Percentiles rank a stretch among this genome's conserved stretches.
Evolutionary conservation across 2,797 vertebrate genomes (phyloP).

Genomic region (Amblyraja radiata): DNA sequence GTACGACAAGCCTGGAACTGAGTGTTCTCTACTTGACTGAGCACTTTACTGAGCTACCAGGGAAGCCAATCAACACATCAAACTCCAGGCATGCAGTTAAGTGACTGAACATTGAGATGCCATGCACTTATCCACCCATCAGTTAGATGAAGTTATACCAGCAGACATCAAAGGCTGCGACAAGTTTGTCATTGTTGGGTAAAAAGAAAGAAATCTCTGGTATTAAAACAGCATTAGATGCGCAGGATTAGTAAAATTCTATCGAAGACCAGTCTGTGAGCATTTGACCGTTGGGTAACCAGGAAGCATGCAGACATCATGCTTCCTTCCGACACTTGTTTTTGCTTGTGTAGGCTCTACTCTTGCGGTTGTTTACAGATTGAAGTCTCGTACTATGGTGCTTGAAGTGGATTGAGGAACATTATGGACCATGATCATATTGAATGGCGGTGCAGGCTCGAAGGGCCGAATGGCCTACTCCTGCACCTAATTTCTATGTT

Average conservation of each 20-base stretch:
- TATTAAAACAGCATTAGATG: neutral
- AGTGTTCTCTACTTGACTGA: too few species aligned
- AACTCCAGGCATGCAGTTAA: neutral
- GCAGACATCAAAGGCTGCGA: neutral
- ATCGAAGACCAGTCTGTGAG: conserved; percentile 33
- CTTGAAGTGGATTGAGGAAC: conserved; percentile 30
- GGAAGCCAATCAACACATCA: neutral
- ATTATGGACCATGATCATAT: neutral
- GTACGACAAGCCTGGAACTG: neutral
- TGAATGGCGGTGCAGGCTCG: too few species aligned
- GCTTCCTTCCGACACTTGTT: neutral
- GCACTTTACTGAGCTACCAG: neutral
- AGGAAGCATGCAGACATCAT: neutral
- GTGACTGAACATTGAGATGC: neutral
- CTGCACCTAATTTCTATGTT: too few species aligned
- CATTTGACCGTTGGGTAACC: conserved; percentile 6
- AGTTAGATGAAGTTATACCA: neutral
- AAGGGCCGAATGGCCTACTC: too few species aligned
- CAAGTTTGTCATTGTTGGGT: neutral
- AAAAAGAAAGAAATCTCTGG: neutral
- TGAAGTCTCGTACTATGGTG: conserved; percentile 16
- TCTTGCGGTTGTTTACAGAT: conserved; percentile 18
- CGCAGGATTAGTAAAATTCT: neutral
- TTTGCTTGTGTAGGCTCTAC: neutral
- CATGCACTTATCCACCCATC: neutral